A percentile compares a stretch with the other conserved stretches of the same genome.
These are phyloP conservation scores for Porites lobata DNA, from an alignment of 92 coral and sea anemone genomes.

Conservation along the genomic window DNA sequence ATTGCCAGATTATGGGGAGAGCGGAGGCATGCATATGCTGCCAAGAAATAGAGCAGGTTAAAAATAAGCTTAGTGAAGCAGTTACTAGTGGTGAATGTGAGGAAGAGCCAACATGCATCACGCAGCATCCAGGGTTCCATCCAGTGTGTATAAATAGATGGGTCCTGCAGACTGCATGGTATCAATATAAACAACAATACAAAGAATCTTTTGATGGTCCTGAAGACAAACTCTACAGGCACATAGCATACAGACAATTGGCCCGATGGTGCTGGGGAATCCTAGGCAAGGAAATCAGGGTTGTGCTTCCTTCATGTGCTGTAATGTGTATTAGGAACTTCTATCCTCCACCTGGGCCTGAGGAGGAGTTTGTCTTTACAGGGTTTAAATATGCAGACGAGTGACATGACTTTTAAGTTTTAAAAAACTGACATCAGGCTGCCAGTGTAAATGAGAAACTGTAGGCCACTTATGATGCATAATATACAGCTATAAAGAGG, in stretches of 20 bases:
- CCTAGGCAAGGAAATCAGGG: constrained; percentile 44
- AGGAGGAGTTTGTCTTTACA: constrained; percentile 52
- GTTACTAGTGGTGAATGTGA: constrained; percentile 29
- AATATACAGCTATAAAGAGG: too few species aligned
- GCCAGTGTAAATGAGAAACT: too few species aligned
- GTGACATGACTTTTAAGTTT: too few species aligned
- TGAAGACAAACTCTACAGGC: constrained; percentile 34
- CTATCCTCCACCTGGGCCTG: constrained; percentile 50
- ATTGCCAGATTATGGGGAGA: constrained; percentile 37
- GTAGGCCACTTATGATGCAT: too few species aligned
- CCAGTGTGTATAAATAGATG: constrained; percentile 46
- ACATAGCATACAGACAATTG: constrained; percentile 53
- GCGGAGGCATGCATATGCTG: constrained; percentile 43
- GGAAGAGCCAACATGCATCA: constrained; percentile 29
- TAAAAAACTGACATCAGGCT: too few species aligned
- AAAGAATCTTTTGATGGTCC: constrained; percentile 18
- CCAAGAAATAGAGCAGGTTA: constrained; percentile 29
- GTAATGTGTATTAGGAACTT: constrained; percentile 44
- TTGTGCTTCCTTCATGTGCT: constrained; percentile 50
- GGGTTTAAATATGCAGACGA: background rate
- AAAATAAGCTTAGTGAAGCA: constrained; percentile 35
- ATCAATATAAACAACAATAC: constrained; percentile 40
- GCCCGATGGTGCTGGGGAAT: constrained; percentile 55
- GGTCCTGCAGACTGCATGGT: constrained; percentile 37
- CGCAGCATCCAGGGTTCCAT: constrained; percentile 38